Base-by-base conservation (phyloP, 2,113 vertebrate species). In the Lutjanus erythropterus region DNA sequence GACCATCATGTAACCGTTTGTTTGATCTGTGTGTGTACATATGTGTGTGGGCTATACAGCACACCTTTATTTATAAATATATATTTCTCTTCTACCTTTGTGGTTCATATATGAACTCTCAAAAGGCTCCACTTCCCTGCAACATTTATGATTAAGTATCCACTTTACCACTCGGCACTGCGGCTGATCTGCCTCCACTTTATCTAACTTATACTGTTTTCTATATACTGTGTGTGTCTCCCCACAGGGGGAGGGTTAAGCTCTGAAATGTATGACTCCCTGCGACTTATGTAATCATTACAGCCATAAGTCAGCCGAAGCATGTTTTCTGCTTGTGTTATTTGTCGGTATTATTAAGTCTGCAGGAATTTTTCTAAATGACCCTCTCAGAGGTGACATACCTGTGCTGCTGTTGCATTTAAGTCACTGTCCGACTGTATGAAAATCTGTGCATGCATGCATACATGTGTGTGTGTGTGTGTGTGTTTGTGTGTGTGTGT, bases 101-200 rank as follows among this genome's bases (percentile, higher is more conserved):
- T 27, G 33, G 50, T 53, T 81, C 59, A 49, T 67, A 55, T 71
- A 71, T 65, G 19, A n/a, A 29, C 33, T 68, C 78, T 85, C 41
- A 66, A 29, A 67, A 73, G 60, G 31, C 50, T 39, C 71, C 31
- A 18, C n/a, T 77, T 82, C 46, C 44, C 68, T 62, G 31, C 55
- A 64, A 27, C 71, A 67, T 76, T 74, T 75, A 75, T 91, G 85
- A 91, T 94, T 67, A 77, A 89, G 33, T 77, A 71, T 75, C 81
- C 78, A 86, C 85, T 86, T 88, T 86, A 66, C 49, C 16, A 11
- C 60, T 70, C 35, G 56, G 39, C 86, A 74, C 21, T 44, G 39
- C 67, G 41, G 70, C 69, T 50, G 49, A 83, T 81, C 44, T 65
- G 50, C 42, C 68, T 77, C 79, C 61, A 39, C 47, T 86, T 83